Conservation (phyloP, 2,113 vertebrate species). For the Girardinichthys multiradiatus region DNA sequence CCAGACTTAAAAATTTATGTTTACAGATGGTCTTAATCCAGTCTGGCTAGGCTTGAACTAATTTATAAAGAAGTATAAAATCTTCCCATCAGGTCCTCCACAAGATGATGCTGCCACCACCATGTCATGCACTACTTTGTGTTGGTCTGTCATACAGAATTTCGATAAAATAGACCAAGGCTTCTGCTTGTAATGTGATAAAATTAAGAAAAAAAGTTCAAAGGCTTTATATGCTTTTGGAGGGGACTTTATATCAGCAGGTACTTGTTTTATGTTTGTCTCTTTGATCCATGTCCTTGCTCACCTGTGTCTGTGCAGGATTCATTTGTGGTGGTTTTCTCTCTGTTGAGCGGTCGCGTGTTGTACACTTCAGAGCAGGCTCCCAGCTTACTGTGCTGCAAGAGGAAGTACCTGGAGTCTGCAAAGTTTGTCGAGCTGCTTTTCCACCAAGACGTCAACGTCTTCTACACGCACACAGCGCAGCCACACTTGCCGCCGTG, state of each 20-base stretch:
- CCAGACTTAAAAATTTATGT: background rate
- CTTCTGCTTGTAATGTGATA: background rate
- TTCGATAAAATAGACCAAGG: too few species aligned
- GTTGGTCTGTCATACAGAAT: too few species aligned
- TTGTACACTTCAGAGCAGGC: slow-evolving; percentile 88
- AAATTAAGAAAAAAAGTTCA: background rate
- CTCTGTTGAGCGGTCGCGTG: slow-evolving; percentile 84
- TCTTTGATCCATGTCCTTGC: slow-evolving; percentile 26
- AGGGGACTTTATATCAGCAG: background rate
- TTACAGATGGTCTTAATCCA: background rate
- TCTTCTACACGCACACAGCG: slow-evolving; percentile 86
- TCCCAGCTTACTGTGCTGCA: slow-evolving; percentile 83
- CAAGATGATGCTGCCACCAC: background rate
- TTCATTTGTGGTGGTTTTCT: slow-evolving; percentile 88
- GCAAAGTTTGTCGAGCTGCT: slow-evolving; percentile 89
- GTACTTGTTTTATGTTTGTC: slow-evolving; percentile 43
- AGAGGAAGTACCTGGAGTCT: slow-evolving; percentile 84
- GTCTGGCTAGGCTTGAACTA: too few species aligned
- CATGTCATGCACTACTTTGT: too few species aligned
- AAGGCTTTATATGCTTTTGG: background rate
- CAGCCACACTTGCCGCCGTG: slow-evolving; percentile 86
- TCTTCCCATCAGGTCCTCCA: background rate
- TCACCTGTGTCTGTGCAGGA: slow-evolving; percentile 77
- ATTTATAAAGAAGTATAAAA: too few species aligned
- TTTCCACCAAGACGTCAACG: slow-evolving; percentile 87